Evolutionary conservation across 2,888 invertebrate genomes (phyloP), one percentile per base, ranked within the genome.

Genomic region (Eledona agricola): DNA sequence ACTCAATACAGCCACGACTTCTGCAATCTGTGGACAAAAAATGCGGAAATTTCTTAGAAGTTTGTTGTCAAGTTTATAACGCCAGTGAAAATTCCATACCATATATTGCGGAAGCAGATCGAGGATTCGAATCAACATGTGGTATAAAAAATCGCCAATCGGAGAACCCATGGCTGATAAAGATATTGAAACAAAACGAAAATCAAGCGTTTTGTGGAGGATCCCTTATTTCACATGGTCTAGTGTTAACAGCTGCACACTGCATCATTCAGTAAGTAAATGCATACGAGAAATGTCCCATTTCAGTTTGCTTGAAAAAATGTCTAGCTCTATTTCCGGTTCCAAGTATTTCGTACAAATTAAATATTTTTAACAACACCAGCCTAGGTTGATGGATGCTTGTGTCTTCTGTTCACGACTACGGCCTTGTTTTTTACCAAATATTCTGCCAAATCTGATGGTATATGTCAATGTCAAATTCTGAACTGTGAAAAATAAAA

Each of bases 111-210:
- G 29, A 28, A 11, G 15, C 10, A 4, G 17, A 42, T 85, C 84
- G 59, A 84, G 85, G 0, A 78, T 81, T 58, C 75, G 83, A 72
- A 77, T 0, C 75, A 76, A 9, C 83, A 83, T 0, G 62, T 84
- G 25, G 83, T 83, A 40, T 83, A 0, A n/a, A 5, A 2, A 83
- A 83, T 29, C 90, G 90, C 69, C 81, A 83, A 91, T 86, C 59
- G 90, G 85, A 0, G 90, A 92, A 72, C 91, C 90, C 90, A 0
- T 92, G 91, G 92, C 89, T 90, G 88, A 85, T 88, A 0, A 90
- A 89, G 0, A 77, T 90, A 15, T 73, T 89, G 3, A 43, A 80
- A 23, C 66, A 72, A 5, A 73, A 73, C 28, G 76, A 74, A 0
- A 59, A 74, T 23, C 66, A 63, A 56, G 61, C 80, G 5, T 73